Conservation (phyloP, 2,797 vertebrate genomes). For the Callimico goeldii region DNA sequence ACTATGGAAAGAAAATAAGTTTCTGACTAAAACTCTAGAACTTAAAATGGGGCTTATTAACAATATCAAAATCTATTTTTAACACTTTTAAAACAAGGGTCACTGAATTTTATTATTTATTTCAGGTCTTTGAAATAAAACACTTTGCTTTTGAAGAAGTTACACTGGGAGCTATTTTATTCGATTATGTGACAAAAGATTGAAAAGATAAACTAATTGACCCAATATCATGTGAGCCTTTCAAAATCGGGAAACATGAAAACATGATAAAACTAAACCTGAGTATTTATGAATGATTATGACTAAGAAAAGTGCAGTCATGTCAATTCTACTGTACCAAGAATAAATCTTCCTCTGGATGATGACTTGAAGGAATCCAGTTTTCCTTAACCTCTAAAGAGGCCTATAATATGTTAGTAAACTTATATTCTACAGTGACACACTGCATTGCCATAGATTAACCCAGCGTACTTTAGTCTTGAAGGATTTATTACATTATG, state of each 20-base stretch:
- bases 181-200: conserved; percentile 23
- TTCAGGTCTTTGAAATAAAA: conserved; percentile 77
- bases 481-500: conserved; percentile 73
- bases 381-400: conserved; percentile 76
- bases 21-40: conserved; percentile 65
- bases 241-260: conserved; percentile 41
- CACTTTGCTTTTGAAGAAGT: conserved; percentile 56
- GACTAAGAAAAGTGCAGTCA: conserved; percentile 56
- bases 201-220: conserved; percentile 60
- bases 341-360: conserved; percentile 67
- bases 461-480: conserved; percentile 58
- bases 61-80: conserved; percentile 67
- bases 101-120: conserved; percentile 71
- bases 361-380: conserved; percentile 70
- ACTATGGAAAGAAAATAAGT: conserved; percentile 66
- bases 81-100: conserved; percentile 62
- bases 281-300: conserved; percentile 41
- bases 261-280: conserved; percentile 23
- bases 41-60: conserved; percentile 61
- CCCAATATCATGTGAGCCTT: conserved; percentile 48
- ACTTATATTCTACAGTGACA: conserved; percentile 64
- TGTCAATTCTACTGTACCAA: not conserved
- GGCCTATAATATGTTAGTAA: conserved; percentile 80
- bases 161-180: conserved; percentile 44
- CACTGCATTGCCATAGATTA: conserved; percentile 67